Base-by-base conservation (phyloP, 2,888 invertebrate genomes). In the Lobophora halterata region DNA sequence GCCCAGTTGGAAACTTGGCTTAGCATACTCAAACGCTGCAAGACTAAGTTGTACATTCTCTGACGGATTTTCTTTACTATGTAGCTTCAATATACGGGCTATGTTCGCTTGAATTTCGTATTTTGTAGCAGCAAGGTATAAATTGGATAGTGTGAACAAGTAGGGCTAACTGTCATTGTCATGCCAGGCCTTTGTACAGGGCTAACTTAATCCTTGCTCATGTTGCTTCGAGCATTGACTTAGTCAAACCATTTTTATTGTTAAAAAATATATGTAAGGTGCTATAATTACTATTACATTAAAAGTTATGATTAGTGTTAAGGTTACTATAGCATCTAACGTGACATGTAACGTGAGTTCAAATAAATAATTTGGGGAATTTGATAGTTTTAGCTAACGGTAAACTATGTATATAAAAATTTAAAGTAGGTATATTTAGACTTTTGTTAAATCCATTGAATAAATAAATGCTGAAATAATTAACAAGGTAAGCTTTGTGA, bases 81-180 rank as follows among this genome's bases (percentile, higher is more conserved):
- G 0, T 0, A 1, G n/a, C n/a, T n/a, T n/a, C 5, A 0, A 2
- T 2, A 45, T 55, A 64, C 23, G 46, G 42, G 24, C 37, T 8
- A 32, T 24, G 47, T 49, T 58, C 3, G 24, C 7, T 3, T 45
- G 31, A n/a, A 48, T n/a, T 2, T 4, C 46, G 46, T 40, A 25
- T 41, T 29, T 48, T 41, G 5, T 14, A 24, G 18, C 20, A 3
- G 64, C 32, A 62, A 24, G n/a, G 24, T 10, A 1, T 30, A 50
- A 26, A 18, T 16, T 67, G 49, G 68, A 49, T 33, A 52, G 51
- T 58, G 58, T 52, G 60, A 67, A 71, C 71, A 66, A 69, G 68
- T 68, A 58, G 58, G 62, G 66, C 67, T 73, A 73, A 77, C 74
- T 75, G 74, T 73, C 75, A 71, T 71, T 75, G 74, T 72, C 70